Evolutionary conservation across 2,888 invertebrate species (phyloP).

Genomic region (Leptinotarsa tumamoca): DNA sequence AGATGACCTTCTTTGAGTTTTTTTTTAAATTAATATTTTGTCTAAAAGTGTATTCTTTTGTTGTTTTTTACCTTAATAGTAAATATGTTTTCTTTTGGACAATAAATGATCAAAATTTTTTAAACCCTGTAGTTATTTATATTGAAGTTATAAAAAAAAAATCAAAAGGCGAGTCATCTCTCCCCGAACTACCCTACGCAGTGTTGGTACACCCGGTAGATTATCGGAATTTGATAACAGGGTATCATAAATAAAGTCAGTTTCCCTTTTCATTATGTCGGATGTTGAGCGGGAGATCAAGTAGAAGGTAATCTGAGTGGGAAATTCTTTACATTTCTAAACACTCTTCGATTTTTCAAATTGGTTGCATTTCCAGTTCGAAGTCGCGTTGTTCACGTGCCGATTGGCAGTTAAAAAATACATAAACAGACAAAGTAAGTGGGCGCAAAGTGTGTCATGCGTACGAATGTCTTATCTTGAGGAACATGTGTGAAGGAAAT

Average conservation of each 20-base stretch:
- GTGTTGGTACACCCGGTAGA: too few species aligned
- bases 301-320: not conserved
- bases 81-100: too few species aligned
- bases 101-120: too few species aligned
- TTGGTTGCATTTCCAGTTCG: not conserved
- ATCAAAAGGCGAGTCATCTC: too few species aligned
- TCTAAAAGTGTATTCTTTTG: too few species aligned
- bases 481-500: conserved; percentile 38
- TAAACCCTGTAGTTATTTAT: too few species aligned
- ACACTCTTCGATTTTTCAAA: conserved; percentile 4
- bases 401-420: not conserved
- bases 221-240: too few species aligned
- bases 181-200: too few species aligned
- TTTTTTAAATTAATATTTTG: too few species aligned
- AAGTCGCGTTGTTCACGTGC: conserved; percentile 14
- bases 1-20: too few species aligned
- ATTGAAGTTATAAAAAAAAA: too few species aligned
- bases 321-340: not conserved
- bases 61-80: too few species aligned
- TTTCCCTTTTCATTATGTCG: not conserved
- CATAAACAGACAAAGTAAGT: conserved; percentile 6
- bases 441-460: conserved; percentile 39
- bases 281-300: not conserved
- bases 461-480: conserved; percentile 35
- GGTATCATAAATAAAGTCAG: not conserved